A percentile compares a stretch with the other conserved stretches of the same genome.
These are phyloP conservation scores for Diglossa cyanea DNA, from an alignment of 2,797 vertebrate genomes.

Conservation along the genomic window DNA sequence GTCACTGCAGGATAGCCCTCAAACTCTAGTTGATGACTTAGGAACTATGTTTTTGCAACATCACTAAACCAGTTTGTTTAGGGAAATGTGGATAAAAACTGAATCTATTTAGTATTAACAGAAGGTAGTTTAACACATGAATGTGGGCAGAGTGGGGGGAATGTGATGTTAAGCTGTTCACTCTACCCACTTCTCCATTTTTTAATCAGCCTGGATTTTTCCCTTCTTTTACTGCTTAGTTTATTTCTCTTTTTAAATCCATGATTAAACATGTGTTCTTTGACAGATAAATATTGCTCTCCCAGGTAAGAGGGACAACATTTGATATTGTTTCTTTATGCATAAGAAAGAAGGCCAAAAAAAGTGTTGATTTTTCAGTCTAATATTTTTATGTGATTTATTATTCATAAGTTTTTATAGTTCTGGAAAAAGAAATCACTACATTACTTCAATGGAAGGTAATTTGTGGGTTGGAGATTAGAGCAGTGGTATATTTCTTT, in stretches of 20 bases:
- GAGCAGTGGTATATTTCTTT: background rate
- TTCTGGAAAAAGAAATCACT: background rate
- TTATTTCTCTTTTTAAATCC: background rate
- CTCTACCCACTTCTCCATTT: background rate
- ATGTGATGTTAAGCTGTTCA: background rate
- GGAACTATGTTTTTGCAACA: background rate
- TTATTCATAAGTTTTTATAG: background rate
- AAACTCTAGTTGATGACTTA: background rate
- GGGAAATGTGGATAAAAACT: background rate
- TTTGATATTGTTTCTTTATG: background rate
- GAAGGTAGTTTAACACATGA: background rate
- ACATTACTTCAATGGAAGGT: background rate
- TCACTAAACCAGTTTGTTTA: background rate
- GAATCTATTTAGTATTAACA: background rate
- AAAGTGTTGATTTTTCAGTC: background rate
- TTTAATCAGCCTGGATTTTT: background rate
- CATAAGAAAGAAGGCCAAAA: background rate
- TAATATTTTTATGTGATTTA: background rate
- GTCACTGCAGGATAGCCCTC: background rate
- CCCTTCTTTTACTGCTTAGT: background rate
- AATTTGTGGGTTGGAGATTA: background rate
- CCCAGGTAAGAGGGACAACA: accelerated
- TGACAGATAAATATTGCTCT: background rate
- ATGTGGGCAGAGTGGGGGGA: accelerated
- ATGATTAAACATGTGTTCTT: background rate